Conservation (phyloP, 2,888 invertebrate genomes). For the Panzeria rudis region DNA sequence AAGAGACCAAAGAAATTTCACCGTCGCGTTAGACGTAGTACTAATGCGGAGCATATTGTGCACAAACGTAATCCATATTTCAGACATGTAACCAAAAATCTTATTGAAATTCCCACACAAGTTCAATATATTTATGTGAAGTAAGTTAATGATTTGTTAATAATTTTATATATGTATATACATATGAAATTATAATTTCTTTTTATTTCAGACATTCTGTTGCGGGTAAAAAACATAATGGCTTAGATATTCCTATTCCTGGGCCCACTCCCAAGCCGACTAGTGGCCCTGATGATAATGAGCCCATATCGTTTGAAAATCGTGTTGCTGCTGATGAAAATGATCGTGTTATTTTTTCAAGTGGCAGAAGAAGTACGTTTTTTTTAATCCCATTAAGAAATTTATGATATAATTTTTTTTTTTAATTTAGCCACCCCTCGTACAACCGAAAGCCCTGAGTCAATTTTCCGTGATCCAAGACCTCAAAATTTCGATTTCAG, state of each 20-base stretch:
- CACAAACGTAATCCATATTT: conserved; percentile 73
- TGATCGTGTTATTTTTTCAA: conserved; percentile 74
- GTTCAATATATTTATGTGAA: conserved; percentile 60
- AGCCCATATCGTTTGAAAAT: conserved; percentile 24
- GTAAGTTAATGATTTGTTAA: conserved; percentile 30
- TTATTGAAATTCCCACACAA: conserved; percentile 11
- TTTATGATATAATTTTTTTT: conserved; percentile 1
- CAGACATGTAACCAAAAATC: conserved; percentile 44
- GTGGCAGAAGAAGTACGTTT: conserved; percentile 63
- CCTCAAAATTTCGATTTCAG: conserved; percentile 46
- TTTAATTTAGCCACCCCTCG: conserved; percentile 41
- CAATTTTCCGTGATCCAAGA: conserved; percentile 64
- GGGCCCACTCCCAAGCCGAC: not conserved
- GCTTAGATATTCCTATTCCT: conserved; percentile 53
- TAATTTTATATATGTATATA: too few relatives aligned
- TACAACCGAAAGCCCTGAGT: conserved; percentile 39
- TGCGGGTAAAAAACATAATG: conserved; percentile 71
- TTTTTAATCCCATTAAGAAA: not conserved
- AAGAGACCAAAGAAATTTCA: conserved; percentile 80
- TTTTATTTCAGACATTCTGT: conserved; percentile 67
- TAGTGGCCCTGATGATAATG: not conserved
- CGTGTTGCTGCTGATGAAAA: conserved; percentile 74
- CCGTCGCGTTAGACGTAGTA: conserved; percentile 77
- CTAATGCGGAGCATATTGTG: conserved; percentile 54
- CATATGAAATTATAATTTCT: not conserved